A percentile compares a stretch with the other conserved stretches of the same genome.
phyloP scores from a whole-genome alignment of 2,797 vertebrate species.

The Hyperoplus immaculatus region DNA sequence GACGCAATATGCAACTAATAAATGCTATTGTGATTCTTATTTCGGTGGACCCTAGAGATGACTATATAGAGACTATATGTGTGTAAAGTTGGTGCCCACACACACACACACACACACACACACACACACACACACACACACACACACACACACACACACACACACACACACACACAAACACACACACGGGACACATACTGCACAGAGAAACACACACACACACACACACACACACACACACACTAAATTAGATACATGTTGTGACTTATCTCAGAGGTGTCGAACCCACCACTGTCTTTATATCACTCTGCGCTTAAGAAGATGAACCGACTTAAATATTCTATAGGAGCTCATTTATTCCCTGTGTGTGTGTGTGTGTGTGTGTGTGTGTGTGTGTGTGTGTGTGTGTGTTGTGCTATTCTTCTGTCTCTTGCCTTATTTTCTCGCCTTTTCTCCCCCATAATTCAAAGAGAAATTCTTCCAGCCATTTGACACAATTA shows the following conservation, averaged over 20 bases:
- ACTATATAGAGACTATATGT: no score
- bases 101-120: no score
- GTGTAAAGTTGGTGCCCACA: no score
- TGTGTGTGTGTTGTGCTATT: conserved; percentile 42
- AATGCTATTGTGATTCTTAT: no score
- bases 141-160: no score
- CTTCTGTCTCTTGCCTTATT: conserved; percentile 48
- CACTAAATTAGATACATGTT: conserved; percentile 33
- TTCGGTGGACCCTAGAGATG: no score
- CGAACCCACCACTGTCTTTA: conserved; percentile 25
- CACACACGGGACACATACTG: no score
- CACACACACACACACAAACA: no score
- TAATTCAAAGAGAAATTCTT: conserved; percentile 84
- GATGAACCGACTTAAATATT: conserved; percentile 45
- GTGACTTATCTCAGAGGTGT: conserved; percentile 31
- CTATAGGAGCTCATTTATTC: conserved; percentile 71
- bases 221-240: background rate
- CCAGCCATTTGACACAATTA: conserved; percentile 86
- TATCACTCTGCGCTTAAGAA: conserved; percentile 40
- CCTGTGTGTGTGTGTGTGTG: conserved; percentile 10
- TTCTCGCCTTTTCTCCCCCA: conserved; percentile 66
- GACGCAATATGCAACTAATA: no score
- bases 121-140: no score
- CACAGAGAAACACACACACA: no score
- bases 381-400: conserved; percentile 15